phyloP scores from a whole-genome alignment of 2,888 invertebrate genomes.

The Synanthedon formicaeformis region DNA sequence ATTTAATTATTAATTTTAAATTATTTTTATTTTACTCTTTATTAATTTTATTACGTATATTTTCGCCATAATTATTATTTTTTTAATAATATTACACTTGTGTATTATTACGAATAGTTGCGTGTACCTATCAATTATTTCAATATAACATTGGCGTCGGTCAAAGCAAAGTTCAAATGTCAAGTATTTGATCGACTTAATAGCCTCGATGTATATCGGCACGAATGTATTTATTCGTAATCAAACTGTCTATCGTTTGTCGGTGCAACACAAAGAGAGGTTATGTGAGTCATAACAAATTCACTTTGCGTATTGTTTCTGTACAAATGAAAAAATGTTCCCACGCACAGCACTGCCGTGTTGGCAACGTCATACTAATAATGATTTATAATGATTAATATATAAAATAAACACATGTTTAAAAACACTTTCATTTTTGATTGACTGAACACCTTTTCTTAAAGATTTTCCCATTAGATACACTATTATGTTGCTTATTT shows the following conservation, averaged over 20 bases:
- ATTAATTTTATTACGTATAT: no score
- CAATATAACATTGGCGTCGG: slow-evolving; percentile 2
- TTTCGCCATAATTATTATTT: no score
- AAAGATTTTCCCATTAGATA: no score
- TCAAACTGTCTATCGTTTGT: slow-evolving; percentile 6
- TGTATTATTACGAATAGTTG: neutral
- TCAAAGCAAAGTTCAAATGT: slow-evolving; percentile 9
- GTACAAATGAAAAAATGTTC: neutral
- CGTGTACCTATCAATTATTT: neutral
- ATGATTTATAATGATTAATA: neutral
- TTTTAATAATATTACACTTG: neutral
- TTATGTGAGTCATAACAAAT: neutral
- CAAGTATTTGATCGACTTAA: slow-evolving; percentile 7
- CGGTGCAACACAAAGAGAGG: neutral
- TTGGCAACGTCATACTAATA: neutral
- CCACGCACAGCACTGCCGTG: neutral
- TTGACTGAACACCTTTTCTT: no score
- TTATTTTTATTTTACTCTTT: no score
- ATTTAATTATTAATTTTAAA: no score
- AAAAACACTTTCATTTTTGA: neutral
- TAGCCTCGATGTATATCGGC: slow-evolving; percentile 4
- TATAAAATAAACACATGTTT: neutral
- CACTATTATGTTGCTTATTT: no score
- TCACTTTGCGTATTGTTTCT: neutral
- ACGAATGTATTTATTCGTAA: slow-evolving; percentile 1